A percentile compares a stretch with the other conserved stretches of the same genome.
Evolutionary conservation across 2,113 vertebrate species (phyloP).

Genomic region (Butorides virescens): DNA sequence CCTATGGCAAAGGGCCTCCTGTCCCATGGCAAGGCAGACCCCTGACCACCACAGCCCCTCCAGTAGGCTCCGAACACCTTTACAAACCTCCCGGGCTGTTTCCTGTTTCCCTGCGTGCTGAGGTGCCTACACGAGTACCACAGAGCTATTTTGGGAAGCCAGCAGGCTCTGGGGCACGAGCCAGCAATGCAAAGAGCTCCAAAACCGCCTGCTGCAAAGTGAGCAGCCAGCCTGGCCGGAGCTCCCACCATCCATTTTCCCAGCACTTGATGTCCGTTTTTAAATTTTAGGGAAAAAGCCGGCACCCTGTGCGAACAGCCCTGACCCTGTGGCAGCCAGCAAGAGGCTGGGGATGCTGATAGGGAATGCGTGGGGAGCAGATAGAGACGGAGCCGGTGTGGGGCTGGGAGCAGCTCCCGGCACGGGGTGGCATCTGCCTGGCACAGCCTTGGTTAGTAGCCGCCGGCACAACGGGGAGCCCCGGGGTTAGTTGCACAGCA

Average conservation of each 20-base stretch:
- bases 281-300: background rate
- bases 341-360: background rate
- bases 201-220: background rate
- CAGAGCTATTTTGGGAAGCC: constrained; percentile 33
- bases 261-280: rapidly evolving
- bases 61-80: background rate
- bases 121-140: background rate
- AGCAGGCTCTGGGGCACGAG: background rate
- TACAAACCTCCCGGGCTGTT: background rate
- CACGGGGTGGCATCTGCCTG: background rate
- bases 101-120: background rate
- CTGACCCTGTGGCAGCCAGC: background rate
- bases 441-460: constrained; percentile 11
- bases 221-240: background rate
- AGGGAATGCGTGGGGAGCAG: rapidly evolving
- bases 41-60: background rate
- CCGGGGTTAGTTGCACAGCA: background rate
- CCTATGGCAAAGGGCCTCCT: background rate
- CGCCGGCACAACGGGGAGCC: background rate
- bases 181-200: background rate
- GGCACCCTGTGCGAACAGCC: background rate
- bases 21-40: rapidly evolving
- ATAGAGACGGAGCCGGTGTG: rapidly evolving
- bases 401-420: background rate
- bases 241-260: background rate